Percentiles rank a stretch among this genome's conserved stretches.
Evolutionary conservation across 2,888 invertebrate genomes (phyloP).

Genomic region (Arenicola marina): DNA sequence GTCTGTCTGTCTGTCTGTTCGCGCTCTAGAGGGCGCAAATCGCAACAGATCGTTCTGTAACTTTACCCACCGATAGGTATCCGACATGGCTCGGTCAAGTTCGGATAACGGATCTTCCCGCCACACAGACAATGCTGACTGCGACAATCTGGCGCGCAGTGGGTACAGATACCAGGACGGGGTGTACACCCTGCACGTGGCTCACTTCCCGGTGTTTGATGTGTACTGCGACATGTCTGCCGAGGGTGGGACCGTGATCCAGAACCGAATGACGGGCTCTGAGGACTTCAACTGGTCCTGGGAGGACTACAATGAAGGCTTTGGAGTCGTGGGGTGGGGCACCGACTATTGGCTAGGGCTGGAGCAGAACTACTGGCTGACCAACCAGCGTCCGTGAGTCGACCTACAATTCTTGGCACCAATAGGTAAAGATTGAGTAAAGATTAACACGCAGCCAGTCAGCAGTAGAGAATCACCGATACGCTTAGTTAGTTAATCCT

Average conservation of each 20-base stretch:
- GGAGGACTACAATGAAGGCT: constrained; percentile 20
- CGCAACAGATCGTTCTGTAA: too few species aligned
- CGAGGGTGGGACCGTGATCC: constrained; percentile 24
- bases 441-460: too few species aligned
- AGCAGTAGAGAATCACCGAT: too few species aligned
- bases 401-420: too few species aligned
- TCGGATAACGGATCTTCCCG: too few species aligned
- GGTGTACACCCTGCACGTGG: constrained; percentile 10
- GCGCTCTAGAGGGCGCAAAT: not conserved
- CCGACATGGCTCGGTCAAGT: too few species aligned
- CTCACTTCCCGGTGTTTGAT: not conserved
- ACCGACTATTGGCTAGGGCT: constrained; percentile 24
- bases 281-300: constrained; percentile 16
- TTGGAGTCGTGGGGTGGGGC: constrained; percentile 9
- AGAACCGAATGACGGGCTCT: constrained; percentile 1
- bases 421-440: too few species aligned
- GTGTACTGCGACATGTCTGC: constrained; percentile 21
- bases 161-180: constrained; percentile 10
- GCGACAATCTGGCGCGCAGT: constrained; percentile 9
- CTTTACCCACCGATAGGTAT: too few species aligned
- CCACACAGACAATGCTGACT: constrained; percentile 13
- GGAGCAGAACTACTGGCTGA: constrained; percentile 17
- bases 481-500: too few species aligned
- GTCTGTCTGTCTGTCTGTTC: too few species aligned
- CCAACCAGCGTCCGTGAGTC: constrained; percentile 14